Conservation (phyloP, 2,113 vertebrate species). For the Gambusia holbrooki region DNA sequence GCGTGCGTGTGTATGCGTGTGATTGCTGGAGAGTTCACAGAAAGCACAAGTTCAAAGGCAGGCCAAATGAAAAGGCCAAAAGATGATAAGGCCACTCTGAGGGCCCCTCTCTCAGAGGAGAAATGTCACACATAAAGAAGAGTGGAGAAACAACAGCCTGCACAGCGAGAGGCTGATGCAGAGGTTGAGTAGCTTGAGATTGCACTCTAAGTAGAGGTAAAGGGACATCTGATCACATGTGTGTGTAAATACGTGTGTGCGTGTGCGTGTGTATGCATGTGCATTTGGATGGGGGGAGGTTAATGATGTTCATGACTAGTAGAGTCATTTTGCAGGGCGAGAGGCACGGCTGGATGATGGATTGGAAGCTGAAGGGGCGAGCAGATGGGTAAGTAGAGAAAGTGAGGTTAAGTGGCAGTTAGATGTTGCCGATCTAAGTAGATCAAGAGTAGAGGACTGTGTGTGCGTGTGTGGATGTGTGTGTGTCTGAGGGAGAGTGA, state of each 20-base stretch:
- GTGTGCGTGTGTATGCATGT: slow-evolving; percentile 24
- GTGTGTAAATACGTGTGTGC: slow-evolving; percentile 12
- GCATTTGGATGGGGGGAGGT: slow-evolving; percentile 48
- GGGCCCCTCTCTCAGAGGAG: slow-evolving; percentile 67
- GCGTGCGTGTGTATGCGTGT: slow-evolving; percentile 38
- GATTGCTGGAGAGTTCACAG: slow-evolving; percentile 42
- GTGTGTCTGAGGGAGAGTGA: not conserved
- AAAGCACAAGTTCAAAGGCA: slow-evolving; percentile 78
- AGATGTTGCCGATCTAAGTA: slow-evolving; percentile 80
- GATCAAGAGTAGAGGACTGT: slow-evolving; percentile 69
- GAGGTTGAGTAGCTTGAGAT: slow-evolving; percentile 82
- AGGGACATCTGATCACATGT: slow-evolving; percentile 76
- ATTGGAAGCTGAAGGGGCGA: slow-evolving; percentile 70
- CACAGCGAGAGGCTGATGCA: slow-evolving; percentile 70
- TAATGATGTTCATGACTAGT: slow-evolving; percentile 73
- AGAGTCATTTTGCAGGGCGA: slow-evolving; percentile 68
- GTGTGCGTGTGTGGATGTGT: slow-evolving; percentile 15
- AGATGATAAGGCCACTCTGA: slow-evolving; percentile 81
- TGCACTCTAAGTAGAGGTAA: slow-evolving; percentile 81
- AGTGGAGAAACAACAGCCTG: slow-evolving; percentile 77
- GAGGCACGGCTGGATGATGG: slow-evolving; percentile 68
- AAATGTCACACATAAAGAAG: slow-evolving; percentile 80
- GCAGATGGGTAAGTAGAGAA: slow-evolving; percentile 80
- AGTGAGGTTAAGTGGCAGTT: slow-evolving; percentile 85
- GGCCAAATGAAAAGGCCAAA: slow-evolving; percentile 76